A percentile compares a stretch with the other conserved stretches of the same genome.
These are phyloP conservation scores for Dolichopus griseipennis DNA, from an alignment of 2,888 invertebrate species.

Conservation along the genomic window DNA sequence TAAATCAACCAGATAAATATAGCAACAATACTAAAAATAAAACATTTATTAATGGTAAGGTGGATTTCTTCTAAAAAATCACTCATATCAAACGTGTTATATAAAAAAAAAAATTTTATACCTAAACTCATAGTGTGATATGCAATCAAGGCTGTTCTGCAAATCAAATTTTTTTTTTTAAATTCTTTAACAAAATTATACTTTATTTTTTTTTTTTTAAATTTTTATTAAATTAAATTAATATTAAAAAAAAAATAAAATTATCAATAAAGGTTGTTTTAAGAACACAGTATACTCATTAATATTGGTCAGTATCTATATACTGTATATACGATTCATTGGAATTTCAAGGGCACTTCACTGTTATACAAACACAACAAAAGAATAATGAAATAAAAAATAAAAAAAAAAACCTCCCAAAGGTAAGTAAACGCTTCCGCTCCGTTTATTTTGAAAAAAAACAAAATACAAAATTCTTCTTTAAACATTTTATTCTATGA, in stretches of 20 bases:
- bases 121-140: neutral
- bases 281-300: neutral
- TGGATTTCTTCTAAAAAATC: neutral
- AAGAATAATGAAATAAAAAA: too few relatives aligned
- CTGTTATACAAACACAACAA: too few relatives aligned
- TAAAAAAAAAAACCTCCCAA: neutral
- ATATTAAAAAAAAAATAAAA: neutral
- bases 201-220: neutral
- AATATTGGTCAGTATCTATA: neutral
- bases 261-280: neutral
- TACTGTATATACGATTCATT: neutral
- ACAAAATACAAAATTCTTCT: neutral
- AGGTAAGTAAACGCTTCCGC: neutral
- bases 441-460: neutral
- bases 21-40: too few relatives aligned
- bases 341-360: conserved; percentile 1
- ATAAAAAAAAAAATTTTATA: neutral
- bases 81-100: neutral
- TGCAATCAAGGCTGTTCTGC: neutral
- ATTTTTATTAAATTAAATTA: neutral
- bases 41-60: too few relatives aligned
- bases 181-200: too few relatives aligned
- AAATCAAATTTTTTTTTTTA: neutral
- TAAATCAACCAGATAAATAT: neutral
- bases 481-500: neutral